Conservation (phyloP, 2,113 vertebrate species). For the Macaca nemestrina region DNA sequence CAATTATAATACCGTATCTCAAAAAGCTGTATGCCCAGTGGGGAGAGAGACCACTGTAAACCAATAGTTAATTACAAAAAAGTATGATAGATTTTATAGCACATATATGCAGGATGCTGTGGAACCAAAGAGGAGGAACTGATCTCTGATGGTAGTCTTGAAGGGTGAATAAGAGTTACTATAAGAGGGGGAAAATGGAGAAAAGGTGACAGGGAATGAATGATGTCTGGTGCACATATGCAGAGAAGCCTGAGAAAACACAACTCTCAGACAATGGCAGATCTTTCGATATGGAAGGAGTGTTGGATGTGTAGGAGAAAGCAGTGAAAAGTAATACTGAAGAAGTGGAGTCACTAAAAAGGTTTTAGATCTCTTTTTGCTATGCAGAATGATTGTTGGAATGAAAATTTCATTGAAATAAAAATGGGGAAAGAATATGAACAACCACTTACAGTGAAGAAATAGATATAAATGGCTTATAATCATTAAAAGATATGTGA, state of each 20-base stretch:
- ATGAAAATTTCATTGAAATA: slow-evolving; percentile 30
- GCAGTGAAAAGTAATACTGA: slow-evolving; percentile 13
- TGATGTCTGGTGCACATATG: not conserved
- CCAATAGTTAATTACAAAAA: not conserved
- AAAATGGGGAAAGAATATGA: slow-evolving; percentile 35
- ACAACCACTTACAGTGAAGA: slow-evolving; percentile 26
- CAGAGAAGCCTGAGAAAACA: not conserved
- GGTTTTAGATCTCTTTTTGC: not conserved
- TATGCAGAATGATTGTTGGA: not conserved
- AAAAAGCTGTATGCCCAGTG: not conserved
- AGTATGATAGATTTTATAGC: not conserved
- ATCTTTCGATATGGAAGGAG: not conserved
- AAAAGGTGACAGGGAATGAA: not conserved
- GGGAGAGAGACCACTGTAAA: not conserved
- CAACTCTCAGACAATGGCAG: not conserved
- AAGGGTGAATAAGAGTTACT: not conserved
- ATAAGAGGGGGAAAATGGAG: not conserved
- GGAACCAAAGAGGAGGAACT: not conserved
- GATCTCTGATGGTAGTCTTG: not conserved
- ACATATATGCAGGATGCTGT: not conserved
- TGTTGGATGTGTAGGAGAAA: not conserved
- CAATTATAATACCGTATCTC: not conserved
- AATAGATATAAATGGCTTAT: slow-evolving; percentile 42
- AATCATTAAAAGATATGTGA: slow-evolving; percentile 33
- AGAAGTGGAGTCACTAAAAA: not conserved